Conservation (phyloP, 2,797 vertebrate genomes). For the Eulemur mongoz region DNA sequence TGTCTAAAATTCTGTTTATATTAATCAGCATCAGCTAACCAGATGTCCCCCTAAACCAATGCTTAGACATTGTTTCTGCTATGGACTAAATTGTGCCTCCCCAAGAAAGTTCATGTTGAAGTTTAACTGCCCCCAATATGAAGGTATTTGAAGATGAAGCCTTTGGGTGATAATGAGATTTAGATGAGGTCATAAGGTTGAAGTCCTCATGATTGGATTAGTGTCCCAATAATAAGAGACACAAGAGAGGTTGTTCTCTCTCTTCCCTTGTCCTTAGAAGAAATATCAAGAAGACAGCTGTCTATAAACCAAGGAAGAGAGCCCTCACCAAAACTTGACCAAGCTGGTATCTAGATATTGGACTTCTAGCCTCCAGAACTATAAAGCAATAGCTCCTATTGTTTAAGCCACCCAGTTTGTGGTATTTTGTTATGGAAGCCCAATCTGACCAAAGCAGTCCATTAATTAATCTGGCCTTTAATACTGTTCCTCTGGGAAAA, state of each 20-base stretch:
- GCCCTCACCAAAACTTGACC: rapidly evolving
- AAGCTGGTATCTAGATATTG: neutral
- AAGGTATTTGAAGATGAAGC: neutral
- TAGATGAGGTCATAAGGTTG: neutral
- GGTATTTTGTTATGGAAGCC: neutral
- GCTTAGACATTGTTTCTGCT: neutral
- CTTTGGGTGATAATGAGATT: neutral
- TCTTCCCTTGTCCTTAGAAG: neutral
- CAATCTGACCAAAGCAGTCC: neutral
- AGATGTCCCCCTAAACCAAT: neutral
- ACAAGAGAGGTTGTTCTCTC: neutral
- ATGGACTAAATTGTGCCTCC: neutral
- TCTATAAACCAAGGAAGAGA: neutral
- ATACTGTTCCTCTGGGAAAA: neutral
- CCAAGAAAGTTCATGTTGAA: neutral
- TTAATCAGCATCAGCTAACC: neutral
- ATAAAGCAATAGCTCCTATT: neutral
- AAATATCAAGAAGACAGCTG: rapidly evolving
- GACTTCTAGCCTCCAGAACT: neutral
- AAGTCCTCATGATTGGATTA: no score
- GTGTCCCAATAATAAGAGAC: neutral
- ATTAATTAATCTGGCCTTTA: neutral
- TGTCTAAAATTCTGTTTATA: neutral
- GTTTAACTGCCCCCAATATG: neutral
- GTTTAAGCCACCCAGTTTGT: neutral